Evolutionary conservation across 2,888 invertebrate species (phyloP), one percentile per base, ranked within the genome.

Genomic region (Hyppa rectilinea): DNA sequence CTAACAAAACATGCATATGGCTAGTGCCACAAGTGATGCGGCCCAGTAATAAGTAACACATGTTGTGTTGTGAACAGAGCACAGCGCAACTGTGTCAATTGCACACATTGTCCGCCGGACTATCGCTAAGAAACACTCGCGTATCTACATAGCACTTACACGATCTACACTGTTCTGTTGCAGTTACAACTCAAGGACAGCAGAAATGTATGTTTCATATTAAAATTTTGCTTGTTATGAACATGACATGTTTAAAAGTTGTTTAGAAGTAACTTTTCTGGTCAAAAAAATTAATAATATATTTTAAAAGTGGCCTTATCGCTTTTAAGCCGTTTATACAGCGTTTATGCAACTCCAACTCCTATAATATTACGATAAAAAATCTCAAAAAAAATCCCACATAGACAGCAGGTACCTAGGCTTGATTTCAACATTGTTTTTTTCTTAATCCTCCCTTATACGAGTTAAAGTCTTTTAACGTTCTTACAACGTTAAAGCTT

Each of bases 61-160:
- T 80, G 77, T 80, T 65, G 69, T 80, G 77, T 80, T 65, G 69
- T 63, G 65, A 66, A 70, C 73, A 61, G 67, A 58, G 62, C 78
- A 55, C 53, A 47, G 38, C 58, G 34, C 75, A 75, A 75, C 80
- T 79, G 80, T 78, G 78, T 78, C 78, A 79, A 78, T 79, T 70
- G 70, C 63, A 31, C 60, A 69, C 75, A 66, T 66, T 78, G 79
- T 79, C 59, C 55, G 40, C 29, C 61, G 55, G 63, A 59, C 74
- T 62, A 69, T 69, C 69, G 50, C 78, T 64, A 69, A 78, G 78
- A 59, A 74, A 78, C 69, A 65, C 68, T 58, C 45, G 45, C 53
- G 47, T 74, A 74, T 58, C 53, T 71, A 67, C 75, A 74, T 43
- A 66, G n/a, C 40, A 67, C 26, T 67, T 45, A 74, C 55, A 60